Conservation (phyloP, 2,888 invertebrate genomes). For the Tachina fera region DNA sequence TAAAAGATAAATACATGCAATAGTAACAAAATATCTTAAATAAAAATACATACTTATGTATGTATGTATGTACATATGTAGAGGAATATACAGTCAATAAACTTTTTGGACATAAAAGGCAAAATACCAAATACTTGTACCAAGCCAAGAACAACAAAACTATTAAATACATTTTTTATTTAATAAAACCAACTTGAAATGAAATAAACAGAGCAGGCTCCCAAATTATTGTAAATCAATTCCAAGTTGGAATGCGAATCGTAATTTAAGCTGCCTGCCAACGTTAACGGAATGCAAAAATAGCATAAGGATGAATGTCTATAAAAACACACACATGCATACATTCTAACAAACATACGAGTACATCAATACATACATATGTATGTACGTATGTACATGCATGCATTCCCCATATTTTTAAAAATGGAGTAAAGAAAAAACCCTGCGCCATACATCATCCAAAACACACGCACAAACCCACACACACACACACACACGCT, state of each 20-base stretch:
- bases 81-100: slow-evolving; percentile 42
- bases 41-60: background rate
- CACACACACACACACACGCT: background rate
- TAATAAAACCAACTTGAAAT: slow-evolving; percentile 5
- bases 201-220: background rate
- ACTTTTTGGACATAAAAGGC: slow-evolving; percentile 23
- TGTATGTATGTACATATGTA: too few species aligned
- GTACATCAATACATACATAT: background rate
- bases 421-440: slow-evolving; percentile 18
- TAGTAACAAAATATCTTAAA: background rate
- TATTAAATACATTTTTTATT: too few species aligned
- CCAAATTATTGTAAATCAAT: too few species aligned
- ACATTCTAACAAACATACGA: background rate
- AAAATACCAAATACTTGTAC: slow-evolving; percentile 14
- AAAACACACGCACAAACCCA: background rate
- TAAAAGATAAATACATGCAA: background rate
- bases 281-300: slow-evolving; percentile 54
- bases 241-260: background rate
- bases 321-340: background rate
- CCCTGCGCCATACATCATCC: slow-evolving; percentile 19
- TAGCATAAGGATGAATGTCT: background rate
- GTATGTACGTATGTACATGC: too few species aligned
- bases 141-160: background rate
- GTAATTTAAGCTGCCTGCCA: slow-evolving; percentile 33
- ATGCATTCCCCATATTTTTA: slow-evolving; percentile 5